Percentiles rank a stretch among this genome's conserved stretches.
Conservation (phyloP, 1,140 invertebrate species). For the Pseudomyrmex dendroicus region DNA sequence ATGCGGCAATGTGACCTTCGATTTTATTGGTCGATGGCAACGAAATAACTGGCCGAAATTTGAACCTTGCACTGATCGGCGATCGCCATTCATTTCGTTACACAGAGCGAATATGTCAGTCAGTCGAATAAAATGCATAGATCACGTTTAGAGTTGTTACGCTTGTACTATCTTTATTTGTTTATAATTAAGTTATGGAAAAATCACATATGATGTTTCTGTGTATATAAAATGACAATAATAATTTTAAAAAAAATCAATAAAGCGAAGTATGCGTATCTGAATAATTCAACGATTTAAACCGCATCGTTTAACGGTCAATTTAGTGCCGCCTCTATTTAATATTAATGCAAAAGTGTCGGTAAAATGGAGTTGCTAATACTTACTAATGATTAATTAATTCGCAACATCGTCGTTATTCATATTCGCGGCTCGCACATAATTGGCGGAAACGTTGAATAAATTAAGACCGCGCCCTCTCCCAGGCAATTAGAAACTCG, state of each 20-base stretch:
- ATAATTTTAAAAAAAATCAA: neutral
- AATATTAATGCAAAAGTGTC: slow-evolving; percentile 46
- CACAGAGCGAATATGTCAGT: slow-evolving; percentile 30
- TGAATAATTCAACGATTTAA: slow-evolving; percentile 43
- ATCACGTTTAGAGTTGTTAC: neutral
- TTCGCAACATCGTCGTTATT: slow-evolving; percentile 66
- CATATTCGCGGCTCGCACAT: slow-evolving; percentile 51
- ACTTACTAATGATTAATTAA: slow-evolving; percentile 72
- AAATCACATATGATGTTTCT: too few species aligned
- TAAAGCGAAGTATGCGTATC: neutral
- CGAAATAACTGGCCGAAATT: slow-evolving; percentile 59
- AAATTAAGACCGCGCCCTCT: slow-evolving; percentile 59
- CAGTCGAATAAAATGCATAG: slow-evolving; percentile 13
- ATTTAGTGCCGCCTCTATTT: slow-evolving; percentile 3
- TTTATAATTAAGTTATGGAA: too few species aligned
- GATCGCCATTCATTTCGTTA: slow-evolving; percentile 44
- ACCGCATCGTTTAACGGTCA: slow-evolving; percentile 33
- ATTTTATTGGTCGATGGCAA: slow-evolving; percentile 48
- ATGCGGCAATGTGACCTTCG: slow-evolving; percentile 53
- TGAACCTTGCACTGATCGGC: slow-evolving; percentile 51
- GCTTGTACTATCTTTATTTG: slow-evolving; percentile 24
- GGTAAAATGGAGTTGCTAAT: slow-evolving; percentile 61
- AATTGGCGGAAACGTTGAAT: slow-evolving; percentile 60
- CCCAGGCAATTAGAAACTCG: slow-evolving; percentile 50
- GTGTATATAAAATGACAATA: too few species aligned